Conservation (phyloP, 1,140 invertebrate species). For the Zaprionus ornatus region DNA sequence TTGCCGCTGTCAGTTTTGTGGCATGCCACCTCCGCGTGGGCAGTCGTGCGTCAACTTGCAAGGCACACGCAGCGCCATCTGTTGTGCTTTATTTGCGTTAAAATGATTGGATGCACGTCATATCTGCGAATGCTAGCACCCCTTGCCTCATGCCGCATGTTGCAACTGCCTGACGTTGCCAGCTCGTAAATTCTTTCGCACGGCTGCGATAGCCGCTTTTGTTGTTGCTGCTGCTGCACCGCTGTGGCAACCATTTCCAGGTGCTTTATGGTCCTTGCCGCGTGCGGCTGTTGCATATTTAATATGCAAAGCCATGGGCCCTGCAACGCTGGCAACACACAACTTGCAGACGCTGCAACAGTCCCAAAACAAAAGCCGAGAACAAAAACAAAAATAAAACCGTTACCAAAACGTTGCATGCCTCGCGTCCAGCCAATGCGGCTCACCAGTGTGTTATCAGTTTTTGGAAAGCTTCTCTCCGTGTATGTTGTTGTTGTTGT, state of each 20-base stretch:
- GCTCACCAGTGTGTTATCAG: constrained; percentile 66
- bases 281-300: constrained; percentile 77
- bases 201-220: constrained; percentile 38
- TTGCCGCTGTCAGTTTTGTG: constrained; percentile 33
- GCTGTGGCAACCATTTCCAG: constrained; percentile 61
- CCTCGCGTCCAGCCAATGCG: constrained; percentile 38
- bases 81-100: constrained; percentile 82
- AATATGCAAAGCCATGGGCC: constrained; percentile 79
- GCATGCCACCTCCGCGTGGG: constrained; percentile 10
- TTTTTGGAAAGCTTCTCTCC: constrained; percentile 33
- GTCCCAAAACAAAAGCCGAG: constrained; percentile 5
- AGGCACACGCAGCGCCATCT: constrained; percentile 73
- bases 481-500: constrained; percentile 8
- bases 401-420: constrained; percentile 3
- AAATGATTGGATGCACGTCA: constrained; percentile 81
- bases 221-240: constrained; percentile 4
- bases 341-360: constrained; percentile 47
- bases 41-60: constrained; percentile 76
- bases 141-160: not conserved
- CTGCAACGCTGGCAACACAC: constrained; percentile 21
- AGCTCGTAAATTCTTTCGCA: constrained; percentile 79
- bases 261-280: constrained; percentile 77
- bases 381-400: constrained; percentile 7
- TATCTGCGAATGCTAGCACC: constrained; percentile 58
- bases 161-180: constrained; percentile 43